Conservation (phyloP, 2,113 vertebrate genomes). For the Sander vitreus region DNA sequence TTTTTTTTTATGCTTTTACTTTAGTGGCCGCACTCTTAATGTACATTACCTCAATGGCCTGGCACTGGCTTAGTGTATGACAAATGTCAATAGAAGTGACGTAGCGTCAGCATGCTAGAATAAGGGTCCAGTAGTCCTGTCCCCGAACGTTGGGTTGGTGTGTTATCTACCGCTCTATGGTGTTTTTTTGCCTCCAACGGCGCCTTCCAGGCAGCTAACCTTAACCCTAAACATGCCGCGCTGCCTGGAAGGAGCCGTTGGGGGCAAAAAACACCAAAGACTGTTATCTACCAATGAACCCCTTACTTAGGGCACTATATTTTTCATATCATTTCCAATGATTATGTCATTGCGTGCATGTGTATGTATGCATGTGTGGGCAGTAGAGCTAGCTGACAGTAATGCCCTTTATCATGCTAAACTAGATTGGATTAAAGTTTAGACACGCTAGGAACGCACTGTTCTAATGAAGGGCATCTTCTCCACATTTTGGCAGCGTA, state of each 20-base stretch:
- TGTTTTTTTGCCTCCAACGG: too few species aligned
- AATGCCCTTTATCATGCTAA: constrained; percentile 77
- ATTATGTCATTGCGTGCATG: constrained; percentile 17
- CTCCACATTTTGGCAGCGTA: constrained; percentile 71
- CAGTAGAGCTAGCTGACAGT: constrained; percentile 40
- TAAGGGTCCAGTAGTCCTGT: neutral
- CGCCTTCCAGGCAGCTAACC: too few species aligned
- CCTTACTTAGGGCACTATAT: neutral
- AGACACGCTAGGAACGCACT: constrained; percentile 36
- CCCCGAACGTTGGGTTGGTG: constrained; percentile 5
- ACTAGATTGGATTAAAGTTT: constrained; percentile 80
- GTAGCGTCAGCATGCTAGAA: constrained; percentile 6
- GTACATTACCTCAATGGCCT: neutral
- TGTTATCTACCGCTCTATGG: constrained; percentile 14
- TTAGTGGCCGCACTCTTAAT: neutral
- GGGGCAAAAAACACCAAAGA: too few species aligned
- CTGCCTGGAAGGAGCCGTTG: too few species aligned
- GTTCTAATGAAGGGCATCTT: constrained; percentile 80
- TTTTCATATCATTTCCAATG: constrained; percentile 26
- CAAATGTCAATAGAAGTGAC: constrained; percentile 41
- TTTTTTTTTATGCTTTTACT: neutral
- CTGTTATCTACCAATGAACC: constrained; percentile 25
- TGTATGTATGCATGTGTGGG: constrained; percentile 44
- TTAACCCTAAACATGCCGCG: too few species aligned
- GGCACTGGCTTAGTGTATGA: neutral